Evolutionary conservation across 2,888 invertebrate species (phyloP).

Genomic region (Allygus modestus): DNA sequence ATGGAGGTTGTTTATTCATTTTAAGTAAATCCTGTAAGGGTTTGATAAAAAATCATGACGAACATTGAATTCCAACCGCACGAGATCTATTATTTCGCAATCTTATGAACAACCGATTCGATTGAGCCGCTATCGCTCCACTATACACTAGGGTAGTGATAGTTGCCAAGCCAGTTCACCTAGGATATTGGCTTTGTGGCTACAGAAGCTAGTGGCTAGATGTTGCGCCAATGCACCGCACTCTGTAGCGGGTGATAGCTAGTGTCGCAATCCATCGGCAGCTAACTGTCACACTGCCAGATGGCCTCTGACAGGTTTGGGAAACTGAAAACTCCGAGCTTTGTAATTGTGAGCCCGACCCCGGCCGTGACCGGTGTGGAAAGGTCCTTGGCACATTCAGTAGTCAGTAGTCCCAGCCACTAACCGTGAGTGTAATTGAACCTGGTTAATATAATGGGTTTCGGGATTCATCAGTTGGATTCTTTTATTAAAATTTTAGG

Average conservation of each 20-base stretch:
- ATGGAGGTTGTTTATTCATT: no score
- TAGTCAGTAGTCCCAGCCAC: background rate
- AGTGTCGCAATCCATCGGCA: constrained; percentile 10
- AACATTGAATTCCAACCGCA: no score
- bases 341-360: background rate
- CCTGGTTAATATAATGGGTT: no score
- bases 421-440: no score
- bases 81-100: no score
- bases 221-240: background rate
- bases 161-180: constrained; percentile 6
- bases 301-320: constrained; percentile 17
- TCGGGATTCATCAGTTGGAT: no score
- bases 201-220: background rate
- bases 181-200: background rate
- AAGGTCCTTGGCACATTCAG: background rate
- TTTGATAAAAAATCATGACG: no score
- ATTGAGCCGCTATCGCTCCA: no score
- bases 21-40: no score
- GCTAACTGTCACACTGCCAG: background rate
- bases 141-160: background rate
- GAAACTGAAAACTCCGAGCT: background rate
- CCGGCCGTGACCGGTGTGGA: background rate
- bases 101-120: no score
- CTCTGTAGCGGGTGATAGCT: constrained; percentile 19
- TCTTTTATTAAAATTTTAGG: no score